Evolutionary conservation across 2,888 invertebrate species (phyloP), one percentile per base, ranked within the genome.

Genomic region (Nycteola revayana): DNA sequence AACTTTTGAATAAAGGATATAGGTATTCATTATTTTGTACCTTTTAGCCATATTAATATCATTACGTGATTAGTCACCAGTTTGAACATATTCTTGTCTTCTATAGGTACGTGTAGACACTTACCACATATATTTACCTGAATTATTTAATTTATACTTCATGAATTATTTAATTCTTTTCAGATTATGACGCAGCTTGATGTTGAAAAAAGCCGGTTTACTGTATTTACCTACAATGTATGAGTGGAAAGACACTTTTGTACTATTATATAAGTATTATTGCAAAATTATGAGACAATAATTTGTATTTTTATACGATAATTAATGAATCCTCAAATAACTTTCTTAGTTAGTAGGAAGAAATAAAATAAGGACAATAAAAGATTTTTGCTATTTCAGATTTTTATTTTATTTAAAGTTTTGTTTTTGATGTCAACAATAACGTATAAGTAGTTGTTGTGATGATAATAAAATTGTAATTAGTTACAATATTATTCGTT

Each of bases 371-470:
- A 46, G 53, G 42, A 66, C 60, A 83, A 76, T 79, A 77, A 82
- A 82, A 81, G 64, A 58, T 59, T 51, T 63, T 60, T 53, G 60
- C 69, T 73, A 71, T 74, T 77, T 78, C 65, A 66, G 64, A 51
- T 60, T 75, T 76, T 74, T 70, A 72, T 75, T 82, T 82, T 68
- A 75, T 73, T 75, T 70, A 71, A 51, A 52, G 55, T 71, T 71
- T 74, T 79, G 71, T 71, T 75, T 75, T 76, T 72, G 66, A 71
- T 66, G 68, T 81, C 73, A 78, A 78, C 74, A 81, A 75, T 70
- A 65, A 59, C 44, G 58, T 56, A 47, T 25, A n/a, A n/a, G n/a
- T n/a, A 48, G 44, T 33, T 42, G 36, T 38, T 58, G 58, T 57
- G 54, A 53, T 57, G 47, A 35, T 48, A 29, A 22, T 32, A 14